Evolutionary conservation across 2,888 invertebrate genomes (phyloP).

Genomic region (Scelioninae gen. 1): DNA sequence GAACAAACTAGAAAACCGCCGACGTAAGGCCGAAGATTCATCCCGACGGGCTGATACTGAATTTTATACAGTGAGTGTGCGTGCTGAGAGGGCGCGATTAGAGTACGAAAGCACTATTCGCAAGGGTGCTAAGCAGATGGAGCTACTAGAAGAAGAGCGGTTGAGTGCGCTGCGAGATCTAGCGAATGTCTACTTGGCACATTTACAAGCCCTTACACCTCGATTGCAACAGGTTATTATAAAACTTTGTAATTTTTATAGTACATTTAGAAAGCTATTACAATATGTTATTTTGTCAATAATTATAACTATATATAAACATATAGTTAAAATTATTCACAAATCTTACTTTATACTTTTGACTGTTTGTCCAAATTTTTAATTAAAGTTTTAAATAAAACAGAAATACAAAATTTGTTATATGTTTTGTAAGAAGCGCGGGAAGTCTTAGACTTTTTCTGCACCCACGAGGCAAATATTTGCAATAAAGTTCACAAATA

Average conservation of each 20-base stretch:
- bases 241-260: background rate
- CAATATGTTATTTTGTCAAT: no score
- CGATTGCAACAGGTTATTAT: constrained; percentile 88
- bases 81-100: constrained; percentile 94
- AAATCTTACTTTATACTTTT: no score
- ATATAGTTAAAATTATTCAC: no score
- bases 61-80: constrained; percentile 95
- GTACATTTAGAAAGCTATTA: no score
- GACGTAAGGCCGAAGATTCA: constrained; percentile 94
- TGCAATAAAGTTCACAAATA: no score
- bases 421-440: no score
- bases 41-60: constrained; percentile 96
- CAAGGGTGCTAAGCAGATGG: constrained; percentile 93
- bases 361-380: no score
- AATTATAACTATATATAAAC: no score
- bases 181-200: constrained; percentile 86
- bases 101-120: constrained; percentile 96
- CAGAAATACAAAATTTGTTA: no score
- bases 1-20: constrained; percentile 93
- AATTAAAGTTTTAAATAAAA: no score
- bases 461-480: no score
- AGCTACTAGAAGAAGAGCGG: constrained; percentile 95
- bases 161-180: constrained; percentile 91
- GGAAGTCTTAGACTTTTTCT: no score
- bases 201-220: constrained; percentile 90